Percentiles rank a stretch among this genome's conserved stretches.
These are phyloP conservation scores for Ariopsis seemanni DNA, from an alignment of 2,113 vertebrate genomes.

Conservation along the genomic window DNA sequence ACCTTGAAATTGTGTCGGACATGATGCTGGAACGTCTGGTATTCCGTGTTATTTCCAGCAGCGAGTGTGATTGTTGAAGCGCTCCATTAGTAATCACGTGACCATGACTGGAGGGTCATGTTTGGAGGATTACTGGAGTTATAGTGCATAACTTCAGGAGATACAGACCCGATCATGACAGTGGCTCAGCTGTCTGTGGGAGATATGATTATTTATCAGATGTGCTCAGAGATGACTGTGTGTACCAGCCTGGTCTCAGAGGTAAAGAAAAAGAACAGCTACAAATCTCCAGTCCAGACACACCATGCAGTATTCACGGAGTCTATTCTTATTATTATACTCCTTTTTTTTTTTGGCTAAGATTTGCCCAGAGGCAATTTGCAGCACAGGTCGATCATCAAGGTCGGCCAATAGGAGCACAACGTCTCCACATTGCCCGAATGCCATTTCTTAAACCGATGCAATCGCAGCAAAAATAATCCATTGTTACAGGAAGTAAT, in stretches of 20 bases:
- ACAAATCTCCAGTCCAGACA: slow-evolving; percentile 22
- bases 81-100: neutral
- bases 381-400: slow-evolving; percentile 16
- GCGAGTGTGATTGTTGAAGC: neutral
- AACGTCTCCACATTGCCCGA: neutral
- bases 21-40: neutral
- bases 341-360: slow-evolving; percentile 4
- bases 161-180: neutral
- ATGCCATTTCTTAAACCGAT: slow-evolving; percentile 33
- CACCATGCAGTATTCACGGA: slow-evolving; percentile 5
- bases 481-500: slow-evolving; percentile 49
- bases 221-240: slow-evolving; percentile 21
- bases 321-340: slow-evolving; percentile 17
- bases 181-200: slow-evolving; percentile 16
- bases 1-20: slow-evolving; percentile 8
- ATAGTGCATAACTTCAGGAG: neutral
- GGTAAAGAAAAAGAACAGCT: neutral
- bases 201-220: slow-evolving; percentile 45
- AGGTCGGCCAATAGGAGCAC: slow-evolving; percentile 22
- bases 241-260: slow-evolving; percentile 37
- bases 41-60: neutral
- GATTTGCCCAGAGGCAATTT: slow-evolving; percentile 18
- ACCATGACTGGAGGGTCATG: neutral
- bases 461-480: slow-evolving; percentile 45
- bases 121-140: neutral